Evolutionary conservation across 1,140 invertebrate species (phyloP), one percentile per base, ranked within the genome.

Genomic region (Drosophila hydei): DNA sequence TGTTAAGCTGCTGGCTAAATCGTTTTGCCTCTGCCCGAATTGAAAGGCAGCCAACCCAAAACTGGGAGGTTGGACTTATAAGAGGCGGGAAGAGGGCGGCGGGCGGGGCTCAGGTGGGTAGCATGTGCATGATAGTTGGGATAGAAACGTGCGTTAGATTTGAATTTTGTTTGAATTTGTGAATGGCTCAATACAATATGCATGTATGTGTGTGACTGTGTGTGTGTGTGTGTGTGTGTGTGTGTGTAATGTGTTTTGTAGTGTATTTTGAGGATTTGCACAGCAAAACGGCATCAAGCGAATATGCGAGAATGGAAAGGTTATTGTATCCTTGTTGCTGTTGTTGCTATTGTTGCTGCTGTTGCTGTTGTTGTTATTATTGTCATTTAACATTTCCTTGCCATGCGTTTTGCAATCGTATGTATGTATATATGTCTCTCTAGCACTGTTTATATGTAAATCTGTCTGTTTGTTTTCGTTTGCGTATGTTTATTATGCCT

Each of bases 211-310:
- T 16, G 21, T 51, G 14, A 45, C 9, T 27, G 43, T 12, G 18
- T 60, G 45, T 54, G 47, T 47, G 36, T 11, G 27, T 42, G 68
- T 14, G 9, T 5, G 16, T 52, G 45, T 68, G 36, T 55, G 30
- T 40, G 48, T 25, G 45, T 64, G 76, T 83, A 85, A 79, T 79
- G 79, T 76, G 75, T 80, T 83, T 83, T 81, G 79, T 72, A 78
- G 76, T 78, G 84, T 87, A 87, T 87, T 87, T 88, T 87, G 81
- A 77, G 83, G 83, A 88, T 88, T 88, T 88, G 78, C 83, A 83
- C 78, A 83, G 87, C 83, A 87, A 81, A 87, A 72, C 40, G 62
- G 61, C 61, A 62, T 65, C 52, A 69, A 38, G 47, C 55, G 47
- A 72, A 27, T 27, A 33, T 45, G 55, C 38, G 67, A 70, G 16